Percentiles rank a stretch among this genome's conserved stretches.
Evolutionary conservation across 1,140 invertebrate genomes (phyloP).

Genomic region (Schlechtendalia chinensis): DNA sequence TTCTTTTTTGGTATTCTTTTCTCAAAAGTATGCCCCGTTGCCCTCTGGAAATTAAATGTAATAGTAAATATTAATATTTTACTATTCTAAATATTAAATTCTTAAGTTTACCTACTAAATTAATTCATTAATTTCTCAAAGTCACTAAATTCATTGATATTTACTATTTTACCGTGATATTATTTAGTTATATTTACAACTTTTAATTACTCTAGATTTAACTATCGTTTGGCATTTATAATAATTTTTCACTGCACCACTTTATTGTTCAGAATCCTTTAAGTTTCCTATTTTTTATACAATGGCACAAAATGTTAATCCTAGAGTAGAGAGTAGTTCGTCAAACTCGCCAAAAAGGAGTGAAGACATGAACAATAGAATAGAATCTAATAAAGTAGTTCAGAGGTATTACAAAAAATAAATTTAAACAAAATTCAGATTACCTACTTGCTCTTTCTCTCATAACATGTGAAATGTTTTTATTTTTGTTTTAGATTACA

Average conservation of each 20-base stretch:
- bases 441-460: too few relatives aligned
- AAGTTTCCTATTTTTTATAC: constrained; percentile 5
- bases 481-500: constrained; percentile 66
- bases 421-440: too few relatives aligned
- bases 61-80: too few relatives aligned
- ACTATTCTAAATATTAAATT: too few relatives aligned
- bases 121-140: not conserved
- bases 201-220: not conserved
- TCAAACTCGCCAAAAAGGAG: constrained; percentile 69
- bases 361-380: constrained; percentile 68
- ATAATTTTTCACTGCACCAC: not conserved
- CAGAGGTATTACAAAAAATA: too few relatives aligned
- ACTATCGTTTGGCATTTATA: not conserved
- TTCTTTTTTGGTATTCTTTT: not conserved
- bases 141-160: not conserved
- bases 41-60: too few relatives aligned
- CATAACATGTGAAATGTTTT: constrained; percentile 14
- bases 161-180: not conserved
- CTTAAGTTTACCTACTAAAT: not conserved
- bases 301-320: constrained; percentile 84
- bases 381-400: constrained; percentile 80
- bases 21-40: not conserved
- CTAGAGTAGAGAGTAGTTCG: constrained; percentile 65
- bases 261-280: not conserved
- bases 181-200: not conserved